Conservation (phyloP, 2,113 vertebrate species). For the Oryzias javanicus region DNA sequence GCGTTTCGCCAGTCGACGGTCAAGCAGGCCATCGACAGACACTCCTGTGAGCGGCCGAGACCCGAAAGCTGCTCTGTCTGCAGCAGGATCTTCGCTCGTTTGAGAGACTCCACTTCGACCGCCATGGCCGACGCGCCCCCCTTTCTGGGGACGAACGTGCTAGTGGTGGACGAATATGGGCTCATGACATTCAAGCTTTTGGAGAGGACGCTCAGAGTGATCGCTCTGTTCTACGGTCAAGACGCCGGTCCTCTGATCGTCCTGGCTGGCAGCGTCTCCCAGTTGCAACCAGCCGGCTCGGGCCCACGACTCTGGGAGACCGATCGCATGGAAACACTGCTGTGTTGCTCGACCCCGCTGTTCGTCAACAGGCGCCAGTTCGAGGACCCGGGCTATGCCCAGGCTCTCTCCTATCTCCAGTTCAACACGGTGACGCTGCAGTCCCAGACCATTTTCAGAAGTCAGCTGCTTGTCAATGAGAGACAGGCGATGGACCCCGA, state of each 20-base stretch:
- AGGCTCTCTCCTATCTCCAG: slow-evolving; percentile 8
- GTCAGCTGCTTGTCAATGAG: neutral
- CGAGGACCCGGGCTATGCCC: neutral
- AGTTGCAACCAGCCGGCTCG: neutral
- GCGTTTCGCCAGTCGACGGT: neutral
- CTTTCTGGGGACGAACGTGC: slow-evolving; percentile 7
- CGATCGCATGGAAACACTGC: neutral
- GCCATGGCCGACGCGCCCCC: neutral
- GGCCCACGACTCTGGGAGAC: neutral
- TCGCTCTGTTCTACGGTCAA: slow-evolving; percentile 5
- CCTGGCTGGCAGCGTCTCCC: neutral
- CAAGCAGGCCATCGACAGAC: neutral
- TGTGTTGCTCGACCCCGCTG: neutral
- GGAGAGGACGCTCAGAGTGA: neutral
- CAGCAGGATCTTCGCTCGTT: neutral
- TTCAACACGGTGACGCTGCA: slow-evolving; percentile 13
- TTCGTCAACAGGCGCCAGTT: slow-evolving; percentile 18
- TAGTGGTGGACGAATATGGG: slow-evolving; percentile 16
- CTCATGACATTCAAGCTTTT: neutral
- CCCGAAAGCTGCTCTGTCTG: slow-evolving; percentile 4
- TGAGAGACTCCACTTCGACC: neutral
- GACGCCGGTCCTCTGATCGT: slow-evolving; percentile 2
- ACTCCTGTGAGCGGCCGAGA: neutral
- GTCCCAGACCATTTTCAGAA: neutral
- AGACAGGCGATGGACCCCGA: neutral